Base-by-base conservation (phyloP, 1,140 invertebrate genomes). In the Geopemphigus sp. region DNA sequence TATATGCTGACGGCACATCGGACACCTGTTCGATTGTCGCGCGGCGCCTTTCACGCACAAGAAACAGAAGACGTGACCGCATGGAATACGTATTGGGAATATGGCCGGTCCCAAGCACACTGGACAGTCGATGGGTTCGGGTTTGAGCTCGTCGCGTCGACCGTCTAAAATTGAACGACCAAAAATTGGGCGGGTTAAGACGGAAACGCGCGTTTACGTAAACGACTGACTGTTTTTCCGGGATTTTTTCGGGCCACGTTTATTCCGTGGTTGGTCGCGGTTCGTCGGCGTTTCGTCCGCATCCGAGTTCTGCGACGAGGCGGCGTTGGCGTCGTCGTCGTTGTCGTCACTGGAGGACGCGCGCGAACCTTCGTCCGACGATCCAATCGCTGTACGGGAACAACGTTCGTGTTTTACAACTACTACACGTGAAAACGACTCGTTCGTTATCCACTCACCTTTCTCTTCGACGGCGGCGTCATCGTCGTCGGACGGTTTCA, bases 21-120 rank as follows among this genome's bases (percentile, higher is more conserved):
- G 93, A 87, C 94, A 96, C 83, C 90, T 89, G 85, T 92, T 92
- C 83, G 91, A 94, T 84, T 93, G 92, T 84, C 93, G 92, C 10
- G 94, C 93, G 81, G 95, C 92, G 29, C 96, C 89, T 88, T 98
- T 98, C 2, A 97, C 91, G 85, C 97, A 98, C 14, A 98, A 87
- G 85, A 95, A 98, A 86, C 96, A 98, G 85, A 98, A 98, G 66
- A 97, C 91, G 85, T 98, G 96, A n/a, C 90, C 90, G 86, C 96
- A 98, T 1, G 95, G 95, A 45, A 98, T 87, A 85, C 92, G 88
- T 22, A 92, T 92, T 74, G 96, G 96, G 87, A 97, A 93, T 81
- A 96, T 90, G 84, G 92, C 94, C 45, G 90, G 88, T 86, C 97
- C 95, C 53, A 97, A 87, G 85, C 96, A 98, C 19, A 98, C 92